Evolutionary conservation across 1,140 invertebrate genomes (phyloP), one percentile per base, ranked within the genome.

Genomic region (Pachypeltis micranthus): DNA sequence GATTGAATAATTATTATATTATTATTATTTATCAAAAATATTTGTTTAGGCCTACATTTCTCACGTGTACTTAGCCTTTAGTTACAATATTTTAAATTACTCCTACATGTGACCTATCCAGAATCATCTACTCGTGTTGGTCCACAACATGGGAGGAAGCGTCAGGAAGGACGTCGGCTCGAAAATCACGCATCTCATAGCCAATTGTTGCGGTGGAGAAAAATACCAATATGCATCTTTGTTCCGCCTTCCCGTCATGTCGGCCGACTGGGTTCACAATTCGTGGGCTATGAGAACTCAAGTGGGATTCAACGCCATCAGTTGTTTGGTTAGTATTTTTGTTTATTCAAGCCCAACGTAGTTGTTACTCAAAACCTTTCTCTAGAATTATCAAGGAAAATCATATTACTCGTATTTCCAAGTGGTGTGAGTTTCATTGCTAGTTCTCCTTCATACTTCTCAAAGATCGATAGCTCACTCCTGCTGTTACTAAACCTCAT

Each of bases 131-230:
- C 86, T 92, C 66, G 85, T 85, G 69, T 79, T 91, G 71, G 87
- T 96, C 66, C 93, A 96, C 77, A 85, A 87, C 72, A 96, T 97
- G 93, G 92, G 91, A 66, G 93, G 93, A 19, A 93, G 89, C 70
- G 88, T 96, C 68, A 81, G 91, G 56, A 91, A 88, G 76, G 91
- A 95, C 68, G 86, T 93, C 79, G 85, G 83, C 62, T 79, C 81
- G 21, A 91, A 88, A 72, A 86, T 93, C 62, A 97, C 93, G 55
- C 93, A 97, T 80, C 79, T 98, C 44, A 90, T 98, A 67, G 90
- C 93, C 57, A 88, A 88, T 70, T 81, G 82, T 71, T 87, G 86
- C 69, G 84, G 84, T 44, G 92, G 93, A 64, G 86, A 91, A 69
- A 96, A 97, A 78, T 91, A 90, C 72, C 80, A 83, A 70, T 90